phyloP scores from a whole-genome alignment of 2,113 vertebrate genomes.

The Austrofundulus limnaeus region DNA sequence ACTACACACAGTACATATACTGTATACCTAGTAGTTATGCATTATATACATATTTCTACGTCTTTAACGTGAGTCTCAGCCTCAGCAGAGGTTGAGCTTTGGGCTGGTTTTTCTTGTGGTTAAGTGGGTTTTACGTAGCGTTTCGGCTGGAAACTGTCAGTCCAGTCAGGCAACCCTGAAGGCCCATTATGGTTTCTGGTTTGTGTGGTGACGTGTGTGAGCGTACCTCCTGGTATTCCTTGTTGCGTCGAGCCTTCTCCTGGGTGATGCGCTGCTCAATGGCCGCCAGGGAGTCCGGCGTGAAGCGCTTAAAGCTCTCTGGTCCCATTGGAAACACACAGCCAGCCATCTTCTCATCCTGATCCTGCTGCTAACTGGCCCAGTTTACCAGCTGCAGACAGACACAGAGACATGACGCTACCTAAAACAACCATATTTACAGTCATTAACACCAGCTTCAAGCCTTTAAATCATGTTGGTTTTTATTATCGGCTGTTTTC shows the following conservation, averaged over 20 bases:
- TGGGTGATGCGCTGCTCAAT: slow-evolving; percentile 73
- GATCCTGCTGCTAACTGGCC: slow-evolving; percentile 71
- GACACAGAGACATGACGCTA: not conserved
- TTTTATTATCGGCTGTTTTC: too few species aligned
- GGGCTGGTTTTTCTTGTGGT: too few species aligned
- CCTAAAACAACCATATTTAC: too few species aligned
- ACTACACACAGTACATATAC: too few species aligned
- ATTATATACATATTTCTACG: too few species aligned
- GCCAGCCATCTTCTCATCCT: slow-evolving; percentile 78
- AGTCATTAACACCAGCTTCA: not conserved
- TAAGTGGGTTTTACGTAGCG: too few species aligned
- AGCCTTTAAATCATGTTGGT: too few species aligned
- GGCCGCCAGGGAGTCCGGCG: slow-evolving; percentile 74
- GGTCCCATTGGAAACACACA: slow-evolving; percentile 78
- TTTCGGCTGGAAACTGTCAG: too few species aligned
- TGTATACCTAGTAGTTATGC: too few species aligned
- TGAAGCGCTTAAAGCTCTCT: slow-evolving; percentile 77
- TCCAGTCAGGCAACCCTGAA: too few species aligned
- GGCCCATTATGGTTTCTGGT: not conserved
- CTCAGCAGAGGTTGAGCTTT: too few species aligned
- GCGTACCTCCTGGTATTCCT: slow-evolving; percentile 38
- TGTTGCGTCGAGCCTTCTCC: slow-evolving; percentile 58
- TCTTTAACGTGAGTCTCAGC: too few species aligned
- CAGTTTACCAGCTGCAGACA: slow-evolving; percentile 52
- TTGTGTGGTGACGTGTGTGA: not conserved